A percentile compares a stretch with the other conserved stretches of the same genome.
Evolutionary conservation across 2,888 invertebrate species (phyloP).

Genomic region (Zygothrica quintamaculata): DNA sequence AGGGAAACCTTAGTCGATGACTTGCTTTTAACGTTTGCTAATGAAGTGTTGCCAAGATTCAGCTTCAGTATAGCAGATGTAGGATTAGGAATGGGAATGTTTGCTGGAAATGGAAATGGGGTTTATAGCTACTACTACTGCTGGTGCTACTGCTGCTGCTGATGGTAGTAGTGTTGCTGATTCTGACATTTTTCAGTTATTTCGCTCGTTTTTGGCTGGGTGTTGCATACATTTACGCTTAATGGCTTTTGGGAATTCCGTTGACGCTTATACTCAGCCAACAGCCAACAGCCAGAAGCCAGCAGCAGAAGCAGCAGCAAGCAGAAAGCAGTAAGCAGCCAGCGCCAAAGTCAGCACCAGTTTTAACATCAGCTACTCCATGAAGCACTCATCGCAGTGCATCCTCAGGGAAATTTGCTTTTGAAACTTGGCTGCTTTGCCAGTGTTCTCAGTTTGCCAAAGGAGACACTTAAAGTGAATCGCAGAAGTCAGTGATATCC

Average conservation of each 20-base stretch:
- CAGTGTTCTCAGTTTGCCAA: conserved; percentile 19
- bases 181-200: conserved; percentile 73
- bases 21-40: conserved; percentile 66
- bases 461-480: conserved; percentile 63
- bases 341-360: conserved; percentile 8
- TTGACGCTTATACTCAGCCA: conserved; percentile 76
- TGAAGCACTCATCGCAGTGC: conserved; percentile 33
- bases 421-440: conserved; percentile 57
- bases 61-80: too few relatives aligned
- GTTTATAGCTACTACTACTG: conserved; percentile 4
- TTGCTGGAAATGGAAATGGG: conserved; percentile 17
- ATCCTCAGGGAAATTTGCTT: conserved; percentile 77
- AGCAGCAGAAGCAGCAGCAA: conserved; percentile 22
- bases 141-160: conserved; percentile 8
- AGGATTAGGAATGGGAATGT: neutral
- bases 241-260: conserved; percentile 78
- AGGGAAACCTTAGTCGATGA: conserved; percentile 19
- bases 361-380: conserved; percentile 20
- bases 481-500: conserved; percentile 20
- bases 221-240: conserved; percentile 78
- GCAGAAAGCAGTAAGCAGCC: conserved; percentile 21
- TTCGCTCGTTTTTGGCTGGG: conserved; percentile 52
- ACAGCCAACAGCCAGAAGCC: conserved; percentile 26
- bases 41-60: conserved; percentile 74
- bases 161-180: conserved; percentile 31